Evolutionary conservation across 2,113 vertebrate genomes (phyloP).

Genomic region (Serranochromis macrocephalus): DNA sequence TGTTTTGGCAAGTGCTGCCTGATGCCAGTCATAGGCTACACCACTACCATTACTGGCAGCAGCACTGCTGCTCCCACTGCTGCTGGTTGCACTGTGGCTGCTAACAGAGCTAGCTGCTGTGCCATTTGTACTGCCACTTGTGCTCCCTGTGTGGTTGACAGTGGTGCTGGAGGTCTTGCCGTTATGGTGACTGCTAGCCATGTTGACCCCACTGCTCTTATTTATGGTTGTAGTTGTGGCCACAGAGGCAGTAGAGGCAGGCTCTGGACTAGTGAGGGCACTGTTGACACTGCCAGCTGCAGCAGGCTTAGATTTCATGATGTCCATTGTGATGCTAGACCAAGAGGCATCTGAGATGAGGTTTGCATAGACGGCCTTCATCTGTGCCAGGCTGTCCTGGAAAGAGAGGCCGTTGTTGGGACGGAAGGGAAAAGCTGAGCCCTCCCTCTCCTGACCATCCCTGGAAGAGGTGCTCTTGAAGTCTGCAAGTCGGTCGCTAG

Average conservation of each 20-base stretch:
- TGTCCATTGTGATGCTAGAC: conserved; percentile 91
- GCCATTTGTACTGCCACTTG: conserved; percentile 61
- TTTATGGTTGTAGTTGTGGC: conserved; percentile 54
- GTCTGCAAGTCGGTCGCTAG: conserved; percentile 87
- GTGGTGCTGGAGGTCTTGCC: conserved; percentile 75
- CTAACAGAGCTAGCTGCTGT: conserved; percentile 54
- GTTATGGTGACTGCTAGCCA: conserved; percentile 61
- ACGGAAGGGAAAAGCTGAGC: conserved; percentile 54
- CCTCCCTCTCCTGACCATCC: conserved; percentile 87
- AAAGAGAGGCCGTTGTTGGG: conserved; percentile 79
- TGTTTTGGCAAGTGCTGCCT: conserved; percentile 95
- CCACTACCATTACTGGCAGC: conserved; percentile 70
- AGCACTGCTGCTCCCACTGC: conserved; percentile 66
- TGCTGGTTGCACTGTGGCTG: conserved; percentile 67
- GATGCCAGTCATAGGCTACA: conserved; percentile 98
- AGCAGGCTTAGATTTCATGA: conserved; percentile 85
- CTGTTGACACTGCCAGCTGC: conserved; percentile 49
- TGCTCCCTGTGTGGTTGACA: conserved; percentile 57
- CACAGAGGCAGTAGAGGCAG: conserved; percentile 52
- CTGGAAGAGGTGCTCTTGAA: conserved; percentile 89
- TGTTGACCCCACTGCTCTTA: conserved; percentile 61
- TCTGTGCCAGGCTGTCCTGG: conserved; percentile 97
- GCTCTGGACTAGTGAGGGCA: conserved; percentile 49
- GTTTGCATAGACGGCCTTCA: conserved; percentile 99
- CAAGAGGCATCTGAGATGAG: conserved; percentile 96